Percentiles rank a stretch among this genome's conserved stretches.
Conservation (phyloP, 1,140 invertebrate species). For the Pogonognathellus flavescens region DNA sequence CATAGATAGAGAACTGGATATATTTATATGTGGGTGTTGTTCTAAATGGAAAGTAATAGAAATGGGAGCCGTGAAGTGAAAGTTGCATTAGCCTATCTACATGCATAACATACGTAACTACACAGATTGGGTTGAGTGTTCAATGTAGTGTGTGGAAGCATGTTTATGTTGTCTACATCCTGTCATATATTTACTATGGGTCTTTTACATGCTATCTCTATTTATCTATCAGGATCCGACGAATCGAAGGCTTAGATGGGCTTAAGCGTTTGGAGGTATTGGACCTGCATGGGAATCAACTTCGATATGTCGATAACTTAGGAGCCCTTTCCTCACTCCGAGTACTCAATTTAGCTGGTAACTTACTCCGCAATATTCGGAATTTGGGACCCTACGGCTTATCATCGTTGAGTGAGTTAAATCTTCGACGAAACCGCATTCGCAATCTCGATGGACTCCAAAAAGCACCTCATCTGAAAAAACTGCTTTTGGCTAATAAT, state of each 20-base stretch:
- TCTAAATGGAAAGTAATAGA: constrained; percentile 28
- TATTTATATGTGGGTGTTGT: too few relatives aligned
- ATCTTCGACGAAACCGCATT: constrained; percentile 87
- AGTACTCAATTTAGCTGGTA: constrained; percentile 91
- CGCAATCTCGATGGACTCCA: constrained; percentile 84
- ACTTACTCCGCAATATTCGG: constrained; percentile 83
- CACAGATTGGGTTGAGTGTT: neutral
- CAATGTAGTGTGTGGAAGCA: constrained; percentile 33
- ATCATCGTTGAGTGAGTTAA: constrained; percentile 83
- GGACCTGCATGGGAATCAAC: constrained; percentile 91
- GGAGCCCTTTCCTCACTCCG: constrained; percentile 79
- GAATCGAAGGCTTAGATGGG: constrained; percentile 81
- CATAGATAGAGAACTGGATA: constrained; percentile 15
- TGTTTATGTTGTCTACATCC: constrained; percentile 49
- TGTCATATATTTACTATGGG: neutral
- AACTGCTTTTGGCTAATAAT: constrained; percentile 88
- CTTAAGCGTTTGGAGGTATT: constrained; percentile 86
- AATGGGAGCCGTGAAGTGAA: neutral
- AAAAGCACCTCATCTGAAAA: constrained; percentile 83
- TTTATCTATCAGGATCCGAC: constrained; percentile 75
- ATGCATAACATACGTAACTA: constrained; percentile 41
- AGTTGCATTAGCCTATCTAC: constrained; percentile 19
- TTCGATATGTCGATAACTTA: constrained; percentile 77
- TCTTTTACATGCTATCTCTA: constrained; percentile 60
- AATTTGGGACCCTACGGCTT: constrained; percentile 81